Base-by-base conservation (phyloP, 2,888 invertebrate species). In the Polyploca ridens region DNA sequence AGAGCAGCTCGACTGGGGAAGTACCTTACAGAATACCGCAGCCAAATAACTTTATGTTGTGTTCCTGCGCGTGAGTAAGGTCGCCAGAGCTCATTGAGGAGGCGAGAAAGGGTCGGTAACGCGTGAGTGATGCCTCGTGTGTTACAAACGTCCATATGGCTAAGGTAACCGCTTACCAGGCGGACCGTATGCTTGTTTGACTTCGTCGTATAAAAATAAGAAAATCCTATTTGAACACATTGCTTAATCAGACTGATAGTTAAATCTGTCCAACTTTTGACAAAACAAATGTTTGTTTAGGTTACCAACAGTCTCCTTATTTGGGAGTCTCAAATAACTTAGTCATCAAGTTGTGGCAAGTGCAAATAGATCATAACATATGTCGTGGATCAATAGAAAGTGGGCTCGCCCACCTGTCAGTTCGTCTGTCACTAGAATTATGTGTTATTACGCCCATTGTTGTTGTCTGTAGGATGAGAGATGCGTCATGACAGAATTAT, bases 371-470 rank as follows among this genome's bases (percentile, higher is more conserved):
- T 54, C 19, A 54, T 54, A 19, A 54, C 19, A 16, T 7, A 19
- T 54, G 54, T 59, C 66, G 66, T 59, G 67, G 58, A 67, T 35
- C 41, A 65, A 69, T 66, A 69, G 71, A 72, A 72, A 72, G 70
- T 74, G 64, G 68, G 69, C 66, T 69, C 74, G 67, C 77, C 77
- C 78, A 78, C 74, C n/a, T 69, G 72, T 68, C 58, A 62, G 68
- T 68, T 7, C 41, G 54, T 69, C 65, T 63, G 62, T 65, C 62
- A 62, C n/a, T 35, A 16, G 46, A n/a, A 57, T 62, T 57, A 63
- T 58, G 58, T 44, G 41, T 38, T 16, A 41, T 54, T 44, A 49
- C 62, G 57, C 58, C 58, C 14, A 63, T 57, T 33, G n/a, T 33
- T 14, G 33, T 58, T 10, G n/a, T 58, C 27, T 33, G 41, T 61